Base-by-base conservation (phyloP, 2,113 vertebrate genomes). In the Pavo muticus region DNA sequence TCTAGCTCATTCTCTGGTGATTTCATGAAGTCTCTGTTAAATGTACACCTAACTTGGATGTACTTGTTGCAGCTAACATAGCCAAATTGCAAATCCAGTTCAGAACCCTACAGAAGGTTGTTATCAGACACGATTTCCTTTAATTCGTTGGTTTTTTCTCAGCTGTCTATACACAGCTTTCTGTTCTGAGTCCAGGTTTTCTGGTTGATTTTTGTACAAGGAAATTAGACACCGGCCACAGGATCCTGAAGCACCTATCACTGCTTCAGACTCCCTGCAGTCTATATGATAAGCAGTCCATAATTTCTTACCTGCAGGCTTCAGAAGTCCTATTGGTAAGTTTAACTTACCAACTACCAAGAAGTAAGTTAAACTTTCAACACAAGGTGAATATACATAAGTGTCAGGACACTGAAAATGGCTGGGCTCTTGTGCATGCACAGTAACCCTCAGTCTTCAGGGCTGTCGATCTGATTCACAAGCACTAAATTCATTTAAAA, bases 401-500 rank as follows among this genome's bases (percentile, higher is more conserved):
- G 15, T 20, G 67, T 20, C 15, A 82, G 63, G 29, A 50, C 30
- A 27, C 18, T 87, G 61, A 32, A 74, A 90, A 72, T 25, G 56
- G 12, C 39, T 60, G 19, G 68, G 42, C 61, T 57, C 75, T 65
- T 88, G 56, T 74, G 63, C 27, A 8, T 54, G 21, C 61, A 86
- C 61, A 77, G 9, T 35, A 60, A 44, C 42, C 19, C 75, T 61
- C 1, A 7, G 23, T 72, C 52, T 81, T 88, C 5, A 39, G 40
- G 21, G 17, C 14, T 87, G 61, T 70, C 1, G 0, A 54, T 75
- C 47, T 59, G 40, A 59, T 79, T 73, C 88, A 92, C 83, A 94
- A 94, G 9, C 5, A 73, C 40, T 57, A 75, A 90, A 94, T 67
- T 94, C 0, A 75, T 88, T 72, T 72, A 35, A 47, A 84, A 84